Conservation (phyloP, 2,888 invertebrate species). For the Dinocampus coccinellae region DNA sequence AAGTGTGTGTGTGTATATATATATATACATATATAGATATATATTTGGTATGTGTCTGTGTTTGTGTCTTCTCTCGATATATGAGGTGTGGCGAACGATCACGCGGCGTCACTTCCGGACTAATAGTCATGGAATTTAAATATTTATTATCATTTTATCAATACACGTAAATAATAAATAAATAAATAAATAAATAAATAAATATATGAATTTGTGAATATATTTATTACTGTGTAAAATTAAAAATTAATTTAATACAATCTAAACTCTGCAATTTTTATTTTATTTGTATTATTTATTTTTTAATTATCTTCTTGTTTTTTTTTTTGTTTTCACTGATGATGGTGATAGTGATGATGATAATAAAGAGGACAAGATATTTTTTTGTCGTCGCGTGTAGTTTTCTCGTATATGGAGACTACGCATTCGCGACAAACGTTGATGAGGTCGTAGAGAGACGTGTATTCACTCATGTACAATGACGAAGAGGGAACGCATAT, state of each 20-base stretch:
- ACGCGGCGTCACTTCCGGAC: slow-evolving; percentile 61
- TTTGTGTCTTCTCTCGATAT: slow-evolving; percentile 45
- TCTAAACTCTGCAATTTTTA: no score
- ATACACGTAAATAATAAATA: no score
- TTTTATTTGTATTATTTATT: no score
- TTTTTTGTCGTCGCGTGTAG: slow-evolving; percentile 31
- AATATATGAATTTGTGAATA: background rate
- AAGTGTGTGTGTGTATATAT: background rate
- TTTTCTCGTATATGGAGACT: slow-evolving; percentile 35
- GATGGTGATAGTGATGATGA: no score
- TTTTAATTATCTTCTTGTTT: background rate
- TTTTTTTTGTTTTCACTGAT: background rate
- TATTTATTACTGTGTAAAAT: background rate
- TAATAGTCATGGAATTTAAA: background rate
- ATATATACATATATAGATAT: background rate
- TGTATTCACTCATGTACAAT: slow-evolving; percentile 25
- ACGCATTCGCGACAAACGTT: slow-evolving; percentile 41
- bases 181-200: background rate
- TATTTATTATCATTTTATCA: slow-evolving; percentile 2
- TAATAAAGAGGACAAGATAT: slow-evolving; percentile 11
- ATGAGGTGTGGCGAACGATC: slow-evolving; percentile 63
- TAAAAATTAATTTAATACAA: no score
- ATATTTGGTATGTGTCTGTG: background rate
- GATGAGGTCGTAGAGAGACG: slow-evolving; percentile 62
- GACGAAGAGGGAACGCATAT: slow-evolving; percentile 36